Evolutionary conservation across 2,888 invertebrate species (phyloP).

Genomic region (Acleris sparsana): DNA sequence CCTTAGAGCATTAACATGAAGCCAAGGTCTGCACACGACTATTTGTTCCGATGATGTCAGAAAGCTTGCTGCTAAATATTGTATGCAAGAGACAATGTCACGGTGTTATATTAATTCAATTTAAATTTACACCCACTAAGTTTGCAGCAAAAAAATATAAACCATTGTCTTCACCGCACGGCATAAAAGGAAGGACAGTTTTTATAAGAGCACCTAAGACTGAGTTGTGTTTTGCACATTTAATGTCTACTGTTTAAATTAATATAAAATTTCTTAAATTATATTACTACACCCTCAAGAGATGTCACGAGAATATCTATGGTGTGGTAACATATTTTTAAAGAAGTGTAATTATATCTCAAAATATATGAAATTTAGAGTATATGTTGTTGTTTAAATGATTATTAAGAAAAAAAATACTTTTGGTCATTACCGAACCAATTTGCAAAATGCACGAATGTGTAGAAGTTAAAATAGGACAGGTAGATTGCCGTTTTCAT

Average conservation of each 20-base stretch:
- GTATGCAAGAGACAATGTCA: conserved; percentile 49
- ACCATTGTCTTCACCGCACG: conserved; percentile 22
- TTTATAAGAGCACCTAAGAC: conserved; percentile 5
- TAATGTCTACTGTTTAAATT: neutral
- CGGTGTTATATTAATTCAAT: conserved; percentile 39
- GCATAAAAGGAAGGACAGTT: conserved; percentile 2
- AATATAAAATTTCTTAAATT: too few relatives aligned
- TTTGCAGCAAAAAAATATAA: conserved; percentile 30
- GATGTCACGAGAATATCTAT: too few relatives aligned
- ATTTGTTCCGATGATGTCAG: conserved; percentile 47
- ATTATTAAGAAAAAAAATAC: too few relatives aligned
- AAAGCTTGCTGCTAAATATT: conserved; percentile 23
- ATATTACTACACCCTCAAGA: too few relatives aligned
- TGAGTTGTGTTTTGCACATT: neutral
- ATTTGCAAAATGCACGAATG: too few relatives aligned
- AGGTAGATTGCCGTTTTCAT: too few relatives aligned
- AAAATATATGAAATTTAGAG: too few relatives aligned
- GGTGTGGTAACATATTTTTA: too few relatives aligned
- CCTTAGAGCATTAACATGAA: conserved; percentile 31
- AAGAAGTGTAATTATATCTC: too few relatives aligned
- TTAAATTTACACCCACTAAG: conserved; percentile 38
- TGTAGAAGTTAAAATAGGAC: too few relatives aligned
- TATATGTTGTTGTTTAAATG: too few relatives aligned
- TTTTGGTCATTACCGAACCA: too few relatives aligned
- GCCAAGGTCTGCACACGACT: conserved; percentile 26